Evolutionary conservation across 53 echinoderm and acorn worm genomes (phyloP).

Genomic region (Apostichopus leukothele): DNA sequence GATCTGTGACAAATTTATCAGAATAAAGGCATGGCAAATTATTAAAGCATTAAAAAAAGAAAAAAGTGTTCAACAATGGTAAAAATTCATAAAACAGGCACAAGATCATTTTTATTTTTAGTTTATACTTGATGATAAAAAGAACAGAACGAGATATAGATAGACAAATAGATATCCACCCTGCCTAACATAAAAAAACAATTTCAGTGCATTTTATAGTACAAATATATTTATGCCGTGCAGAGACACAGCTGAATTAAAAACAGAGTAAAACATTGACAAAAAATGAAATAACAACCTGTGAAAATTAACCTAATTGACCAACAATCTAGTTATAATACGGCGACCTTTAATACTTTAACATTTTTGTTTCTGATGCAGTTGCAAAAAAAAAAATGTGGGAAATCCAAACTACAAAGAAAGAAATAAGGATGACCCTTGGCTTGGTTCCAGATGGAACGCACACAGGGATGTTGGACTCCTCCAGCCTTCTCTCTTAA

Average conservation of each 20-base stretch:
- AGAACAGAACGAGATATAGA: neutral
- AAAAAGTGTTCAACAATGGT: neutral
- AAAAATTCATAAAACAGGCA: neutral
- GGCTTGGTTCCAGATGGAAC: neutral
- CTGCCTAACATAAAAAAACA: slow-evolving; percentile 29
- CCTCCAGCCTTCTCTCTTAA: too few relatives aligned
- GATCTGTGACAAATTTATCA: neutral
- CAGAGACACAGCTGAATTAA: too few relatives aligned
- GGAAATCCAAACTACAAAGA: neutral
- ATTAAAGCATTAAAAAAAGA: neutral
- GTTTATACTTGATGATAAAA: neutral
- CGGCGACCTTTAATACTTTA: neutral
- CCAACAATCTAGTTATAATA: neutral
- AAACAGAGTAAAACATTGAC: neutral
- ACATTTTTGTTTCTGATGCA: neutral
- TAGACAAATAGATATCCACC: neutral
- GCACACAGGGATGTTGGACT: too few relatives aligned
- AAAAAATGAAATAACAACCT: neutral
- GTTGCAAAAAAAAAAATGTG: neutral
- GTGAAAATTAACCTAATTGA: neutral
- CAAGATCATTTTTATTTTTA: neutral
- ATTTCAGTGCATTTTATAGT: slow-evolving; percentile 42
- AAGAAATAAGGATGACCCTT: neutral
- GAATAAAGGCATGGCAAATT: neutral
- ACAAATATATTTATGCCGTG: slow-evolving; percentile 18